Evolutionary conservation across 2,888 invertebrate species (phyloP).

Genomic region (Azorinus chamasolen): DNA sequence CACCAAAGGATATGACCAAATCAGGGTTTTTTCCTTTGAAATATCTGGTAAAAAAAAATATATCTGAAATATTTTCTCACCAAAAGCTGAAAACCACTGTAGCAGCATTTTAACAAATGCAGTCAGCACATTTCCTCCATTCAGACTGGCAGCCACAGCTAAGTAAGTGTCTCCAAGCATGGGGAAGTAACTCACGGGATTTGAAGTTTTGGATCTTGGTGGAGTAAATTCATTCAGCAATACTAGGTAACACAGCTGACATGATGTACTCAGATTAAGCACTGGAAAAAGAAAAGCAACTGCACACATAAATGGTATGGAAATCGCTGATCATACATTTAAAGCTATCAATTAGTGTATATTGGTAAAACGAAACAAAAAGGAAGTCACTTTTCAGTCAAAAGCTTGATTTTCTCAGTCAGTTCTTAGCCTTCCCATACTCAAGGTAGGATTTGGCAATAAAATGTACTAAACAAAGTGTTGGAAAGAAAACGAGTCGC

Average conservation of each 20-base stretch:
- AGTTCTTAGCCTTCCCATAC: no score
- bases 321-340: background rate
- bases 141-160: constrained; percentile 94
- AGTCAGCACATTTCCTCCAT: constrained; percentile 93
- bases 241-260: constrained; percentile 91
- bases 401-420: no score
- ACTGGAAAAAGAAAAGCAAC: constrained; percentile 87
- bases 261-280: constrained; percentile 95
- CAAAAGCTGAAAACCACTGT: constrained; percentile 92
- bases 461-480: no score
- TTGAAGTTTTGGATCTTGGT: constrained; percentile 57
- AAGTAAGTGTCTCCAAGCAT: constrained; percentile 91
- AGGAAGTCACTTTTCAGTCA: no score
- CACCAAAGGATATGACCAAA: no score
- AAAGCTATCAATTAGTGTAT: no score
- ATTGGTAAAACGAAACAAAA: no score
- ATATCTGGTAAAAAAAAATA: no score
- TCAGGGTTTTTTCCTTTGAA: no score
- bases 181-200: constrained; percentile 88
- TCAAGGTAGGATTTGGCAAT: no score
- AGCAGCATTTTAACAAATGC: constrained; percentile 92
- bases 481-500: no score
- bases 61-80: constrained; percentile 71
- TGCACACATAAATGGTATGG: background rate
- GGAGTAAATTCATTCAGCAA: constrained; percentile 74